Base-by-base conservation (phyloP, 2,888 invertebrate species). In the Leptopilina syphax region DNA sequence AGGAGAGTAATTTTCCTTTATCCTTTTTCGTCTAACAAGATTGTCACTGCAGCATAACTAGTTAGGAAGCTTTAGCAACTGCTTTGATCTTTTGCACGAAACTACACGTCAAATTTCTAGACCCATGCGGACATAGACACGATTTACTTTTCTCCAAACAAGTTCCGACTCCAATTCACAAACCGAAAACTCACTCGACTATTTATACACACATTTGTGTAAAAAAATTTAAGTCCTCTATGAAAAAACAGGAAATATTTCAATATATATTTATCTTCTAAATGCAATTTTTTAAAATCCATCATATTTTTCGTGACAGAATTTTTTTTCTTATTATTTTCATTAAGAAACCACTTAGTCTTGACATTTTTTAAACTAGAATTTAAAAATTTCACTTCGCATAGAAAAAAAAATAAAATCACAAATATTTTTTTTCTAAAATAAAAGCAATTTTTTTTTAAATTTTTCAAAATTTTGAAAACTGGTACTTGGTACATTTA, bases 1-100 rank as follows among this genome's bases (percentile, higher is more conserved):
- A 54, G 7, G 34, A 70, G 50, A 70, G 13, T 54, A 47, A 18
- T 70, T 70, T 70, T 54, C 27, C 54, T 54, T 8, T 44, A 13
- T 27, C 50, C 70, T 54, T 54, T 70, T 70, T 70, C 70, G 12
- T 27, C 57, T 73, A 73, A 73, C 57, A 27, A 57, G 57, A 73
- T 73, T 73, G 57, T 73, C 73, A 57, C 73, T 57, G 34, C 2
- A 57, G 41, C 73, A 73, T n/a, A 60, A 73, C 57, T 27, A 73
- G 73, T 57, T 73, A n/a, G n/a, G 73, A 57, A 73, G 73, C 73
- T 73, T 73, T 57, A 73, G n/a, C 13, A 60, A 60, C 54, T 73
- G 54, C 73, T 73, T 73, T 73, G 73, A 73, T 73, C 73, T 73
- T 57, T 41, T 73, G 34, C 57, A 73, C 57, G 41, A 41, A 73